Evolutionary conservation across 92 coral and sea anemone genomes (phyloP).

Genomic region (Diadumene lineata): DNA sequence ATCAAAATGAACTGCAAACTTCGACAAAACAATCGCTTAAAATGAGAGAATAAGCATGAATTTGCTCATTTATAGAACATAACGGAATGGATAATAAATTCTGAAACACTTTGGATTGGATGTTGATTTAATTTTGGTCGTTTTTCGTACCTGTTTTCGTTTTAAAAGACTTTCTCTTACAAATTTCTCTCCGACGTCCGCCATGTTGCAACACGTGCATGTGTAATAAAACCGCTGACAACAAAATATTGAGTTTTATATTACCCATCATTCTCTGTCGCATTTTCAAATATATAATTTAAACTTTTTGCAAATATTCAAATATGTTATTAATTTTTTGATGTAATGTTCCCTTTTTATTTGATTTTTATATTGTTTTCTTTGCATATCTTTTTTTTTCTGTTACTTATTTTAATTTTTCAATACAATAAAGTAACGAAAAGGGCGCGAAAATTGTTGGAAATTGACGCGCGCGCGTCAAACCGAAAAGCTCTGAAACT

Average conservation of each 20-base stretch:
- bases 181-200: slow-evolving; percentile 55
- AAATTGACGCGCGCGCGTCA: too few species aligned
- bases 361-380: too few species aligned
- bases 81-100: slow-evolving; percentile 3
- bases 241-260: not conserved
- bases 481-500: too few species aligned
- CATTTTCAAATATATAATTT: too few species aligned
- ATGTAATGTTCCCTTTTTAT: too few species aligned
- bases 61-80: not conserved
- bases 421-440: too few species aligned
- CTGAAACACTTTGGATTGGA: not conserved
- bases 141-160: slow-evolving; percentile 67
- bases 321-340: too few species aligned
- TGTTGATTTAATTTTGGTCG: not conserved
- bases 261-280: slow-evolving; percentile 10
- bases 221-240: slow-evolving; percentile 14
- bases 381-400: too few species aligned
- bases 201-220: slow-evolving; percentile 62
- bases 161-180: slow-evolving; percentile 75
- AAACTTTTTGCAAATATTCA: too few species aligned
- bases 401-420: too few species aligned
- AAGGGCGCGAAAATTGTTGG: too few species aligned
- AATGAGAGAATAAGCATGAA: not conserved
- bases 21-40: not conserved
- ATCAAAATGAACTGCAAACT: not conserved